A percentile compares a stretch with the other conserved stretches of the same genome.
Conservation (phyloP, 2,113 vertebrate genomes). For the Glaucidium brasilianum region DNA sequence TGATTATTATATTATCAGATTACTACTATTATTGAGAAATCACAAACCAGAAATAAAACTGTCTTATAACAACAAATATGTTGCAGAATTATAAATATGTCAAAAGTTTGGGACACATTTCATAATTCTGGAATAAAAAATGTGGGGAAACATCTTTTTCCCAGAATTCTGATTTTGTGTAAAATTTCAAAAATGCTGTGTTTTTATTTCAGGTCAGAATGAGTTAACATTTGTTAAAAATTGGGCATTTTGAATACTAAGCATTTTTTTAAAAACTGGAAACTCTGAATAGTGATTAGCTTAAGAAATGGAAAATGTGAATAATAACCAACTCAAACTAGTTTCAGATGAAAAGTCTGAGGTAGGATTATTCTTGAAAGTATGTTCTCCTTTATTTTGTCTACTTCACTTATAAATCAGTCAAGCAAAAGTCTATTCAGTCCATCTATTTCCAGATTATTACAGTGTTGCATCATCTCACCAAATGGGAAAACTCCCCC, state of each 20-base stretch:
- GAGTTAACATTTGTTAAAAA: neutral
- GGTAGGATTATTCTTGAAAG: neutral
- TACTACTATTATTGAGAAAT: neutral
- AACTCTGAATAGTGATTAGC: neutral
- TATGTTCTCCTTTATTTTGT: constrained; percentile 35
- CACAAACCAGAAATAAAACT: neutral
- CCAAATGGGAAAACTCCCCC: neutral
- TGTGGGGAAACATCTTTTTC: neutral
- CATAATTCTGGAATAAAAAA: neutral
- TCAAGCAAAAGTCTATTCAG: neutral
- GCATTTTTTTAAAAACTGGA: neutral
- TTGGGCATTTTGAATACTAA: neutral
- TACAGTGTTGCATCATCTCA: neutral
- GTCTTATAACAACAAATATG: neutral
- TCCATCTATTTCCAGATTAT: neutral
- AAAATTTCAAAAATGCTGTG: neutral
- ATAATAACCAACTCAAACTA: neutral
- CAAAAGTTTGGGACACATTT: neutral
- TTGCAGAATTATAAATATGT: neutral
- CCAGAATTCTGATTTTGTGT: neutral
- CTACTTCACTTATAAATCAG: neutral
- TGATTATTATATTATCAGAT: neutral
- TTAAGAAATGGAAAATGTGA: constrained; percentile 44
- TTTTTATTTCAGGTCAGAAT: neutral
- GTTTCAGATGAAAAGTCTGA: constrained; percentile 37